phyloP scores from a whole-genome alignment of 2,888 invertebrate species.

The Tinea pellionella region DNA sequence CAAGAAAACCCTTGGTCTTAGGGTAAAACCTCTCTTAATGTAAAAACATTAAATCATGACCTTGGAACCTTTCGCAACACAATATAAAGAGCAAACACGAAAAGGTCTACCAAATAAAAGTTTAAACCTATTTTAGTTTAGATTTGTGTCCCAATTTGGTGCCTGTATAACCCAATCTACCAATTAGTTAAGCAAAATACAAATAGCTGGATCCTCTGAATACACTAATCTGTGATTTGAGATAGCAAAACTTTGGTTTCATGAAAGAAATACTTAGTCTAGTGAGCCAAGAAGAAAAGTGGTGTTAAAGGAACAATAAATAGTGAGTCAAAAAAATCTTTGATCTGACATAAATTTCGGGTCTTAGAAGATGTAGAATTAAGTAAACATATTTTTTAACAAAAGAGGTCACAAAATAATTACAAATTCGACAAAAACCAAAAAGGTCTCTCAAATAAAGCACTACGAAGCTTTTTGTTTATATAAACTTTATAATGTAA shows the following conservation, averaged over 20 bases:
- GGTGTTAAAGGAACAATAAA: too few species aligned
- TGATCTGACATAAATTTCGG: too few species aligned
- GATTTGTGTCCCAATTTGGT: background rate
- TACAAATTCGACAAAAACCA: background rate
- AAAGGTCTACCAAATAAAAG: slow-evolving; percentile 1
- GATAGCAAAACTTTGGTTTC: too few species aligned
- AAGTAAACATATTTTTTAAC: too few species aligned
- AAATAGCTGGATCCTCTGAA: too few species aligned
- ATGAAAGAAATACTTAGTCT: too few species aligned
- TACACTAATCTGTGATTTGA: too few species aligned
- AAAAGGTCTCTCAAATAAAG: slow-evolving; percentile 8
- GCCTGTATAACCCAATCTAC: background rate
- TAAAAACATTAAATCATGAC: slow-evolving; percentile 8
- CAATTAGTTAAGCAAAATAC: too few species aligned
- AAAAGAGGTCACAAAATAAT: background rate
- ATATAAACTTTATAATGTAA: slow-evolving; percentile 1
- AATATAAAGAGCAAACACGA: background rate
- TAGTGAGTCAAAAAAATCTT: too few species aligned
- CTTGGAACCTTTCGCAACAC: slow-evolving; percentile 5
- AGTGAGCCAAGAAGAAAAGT: too few species aligned
- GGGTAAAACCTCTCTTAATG: background rate
- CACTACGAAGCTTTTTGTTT: slow-evolving; percentile 6
- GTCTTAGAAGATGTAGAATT: too few species aligned
- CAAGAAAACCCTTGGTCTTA: background rate
- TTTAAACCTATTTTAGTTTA: background rate